Base-by-base conservation (phyloP, 2,113 vertebrate species). In the Nothocercus julius region DNA sequence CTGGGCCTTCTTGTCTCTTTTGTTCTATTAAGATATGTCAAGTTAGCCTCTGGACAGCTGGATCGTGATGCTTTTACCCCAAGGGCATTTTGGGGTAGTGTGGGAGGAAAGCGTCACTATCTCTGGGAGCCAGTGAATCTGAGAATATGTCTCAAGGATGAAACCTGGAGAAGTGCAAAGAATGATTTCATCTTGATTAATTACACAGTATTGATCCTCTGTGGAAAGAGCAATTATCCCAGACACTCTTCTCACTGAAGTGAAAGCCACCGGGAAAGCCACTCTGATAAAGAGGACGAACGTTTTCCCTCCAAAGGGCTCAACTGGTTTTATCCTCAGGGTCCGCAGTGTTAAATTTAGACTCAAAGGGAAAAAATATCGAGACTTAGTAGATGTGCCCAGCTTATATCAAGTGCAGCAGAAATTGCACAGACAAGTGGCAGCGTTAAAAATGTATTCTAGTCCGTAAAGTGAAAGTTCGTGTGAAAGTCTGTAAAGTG, bases 211-310 rank as follows among this genome's bases (percentile, higher is more conserved):
- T 96, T 96, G 96, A 97, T 97, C 95, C 93, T 97, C 93, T 95
- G 96, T 96, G 95, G 97, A 97, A 96, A 96, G 92, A 96, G 95
- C 96, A 97, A 97, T 97, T 97, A 97, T 96, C 94, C 92, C 82
- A 97, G 95, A 96, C 79, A 94, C 76, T 96, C 96, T 91, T 93
- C 93, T 96, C 0, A 24, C 92, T 95, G 90, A 97, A 97, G 94
- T 78, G 84, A 97, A 97, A 97, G 91, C 97, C 95, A 97, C 80
- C n/a, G 96, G 94, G 96, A 97, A 96, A 96, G 96, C 93, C 89
- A 93, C 87, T 96, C 94, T 94, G 96, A 96, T 97, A 97, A 97
- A 96, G 95, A 96, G 96, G 95, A 97, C 95, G 95, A 97, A 93
- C 82, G 2, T 85, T 84, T 90, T 96, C 44, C 53, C 90, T 97